Evolutionary conservation across 1,140 invertebrate species (phyloP), one percentile per base, ranked within the genome.

Genomic region (Aporrectodea caliginosa): DNA sequence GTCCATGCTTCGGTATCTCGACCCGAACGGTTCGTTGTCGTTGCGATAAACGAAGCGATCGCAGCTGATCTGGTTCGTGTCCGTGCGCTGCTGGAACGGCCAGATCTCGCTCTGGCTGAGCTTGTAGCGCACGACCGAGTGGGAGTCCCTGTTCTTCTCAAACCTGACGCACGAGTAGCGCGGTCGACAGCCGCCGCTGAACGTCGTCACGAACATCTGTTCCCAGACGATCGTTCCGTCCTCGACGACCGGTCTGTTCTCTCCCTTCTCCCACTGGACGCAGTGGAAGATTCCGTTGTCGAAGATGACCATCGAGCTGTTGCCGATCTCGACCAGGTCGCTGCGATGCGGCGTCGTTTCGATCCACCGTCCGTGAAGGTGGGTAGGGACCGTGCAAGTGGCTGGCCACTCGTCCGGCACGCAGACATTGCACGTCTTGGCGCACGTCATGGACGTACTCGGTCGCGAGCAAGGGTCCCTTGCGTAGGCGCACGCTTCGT

Each of bases 171-270:
- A 79, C 16, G 71, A 58, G 78, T 79, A 79, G n/a, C 73, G 71
- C 12, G 78, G 78, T 27, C 73, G 71, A 34, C 78, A 79, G 34
- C 78, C 78, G 78, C 35, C 73, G n/a, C 73, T 34, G 78, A 74
- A 79, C 35, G 71, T 75, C 32, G 30, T 68, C 31, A 79, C 78
- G 22, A 79, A 30, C 78, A 79, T 79, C 35, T 35, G 30, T 34
- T 79, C 78, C 29, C 30, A 2, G 32, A 75, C 22, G 32, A 29
- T 31, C 22, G 27, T n/a, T 6, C 34, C 78, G n/a, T n/a, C n/a
- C n/a, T n/a, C n/a, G n/a, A n/a, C n/a, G n/a, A n/a, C n/a, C n/a
- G n/a, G n/a, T n/a, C n/a, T n/a, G n/a, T n/a, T n/a, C 22, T 22
- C 6, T 22, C 43, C 73, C 14, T 27, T 31, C 14, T 31, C 73